A percentile compares a stretch with the other conserved stretches of the same genome.
phyloP scores from a whole-genome alignment of 2,797 vertebrate species.

The Lutjanus campechanus region DNA sequence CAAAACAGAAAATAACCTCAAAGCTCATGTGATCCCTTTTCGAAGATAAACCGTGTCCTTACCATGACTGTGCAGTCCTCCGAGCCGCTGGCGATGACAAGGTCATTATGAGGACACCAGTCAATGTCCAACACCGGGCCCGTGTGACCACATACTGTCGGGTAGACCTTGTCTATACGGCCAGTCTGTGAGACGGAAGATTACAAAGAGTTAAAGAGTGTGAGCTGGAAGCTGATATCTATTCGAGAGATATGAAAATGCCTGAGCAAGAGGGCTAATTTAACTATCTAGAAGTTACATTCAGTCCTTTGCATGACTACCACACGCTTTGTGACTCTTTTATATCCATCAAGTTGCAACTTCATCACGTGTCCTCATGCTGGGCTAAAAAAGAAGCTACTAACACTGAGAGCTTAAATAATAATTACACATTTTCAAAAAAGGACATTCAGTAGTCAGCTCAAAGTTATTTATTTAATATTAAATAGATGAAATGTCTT shows the following conservation, averaged over 20 bases:
- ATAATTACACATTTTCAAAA: background rate
- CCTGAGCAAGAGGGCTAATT: background rate
- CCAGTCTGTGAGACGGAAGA: conserved; percentile 87
- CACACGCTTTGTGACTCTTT: background rate
- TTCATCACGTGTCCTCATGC: background rate
- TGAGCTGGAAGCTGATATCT: conserved; percentile 8
- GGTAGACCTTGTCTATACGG: conserved; percentile 97
- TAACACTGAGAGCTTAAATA: background rate
- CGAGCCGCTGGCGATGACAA: conserved; percentile 95
- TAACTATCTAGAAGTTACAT: background rate
- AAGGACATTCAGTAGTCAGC: background rate
- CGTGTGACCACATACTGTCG: conserved; percentile 97
- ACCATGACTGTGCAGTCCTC: conserved; percentile 99
- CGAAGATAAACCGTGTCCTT: conserved; percentile 28
- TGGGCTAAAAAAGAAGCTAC: background rate
- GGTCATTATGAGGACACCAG: conserved; percentile 98
- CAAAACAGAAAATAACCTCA: background rate
- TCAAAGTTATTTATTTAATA: too few species aligned
- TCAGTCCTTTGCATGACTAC: background rate
- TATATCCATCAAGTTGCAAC: background rate
- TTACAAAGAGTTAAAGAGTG: conserved; percentile 21
- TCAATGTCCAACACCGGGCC: conserved; percentile 97
- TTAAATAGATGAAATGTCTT: too few species aligned
- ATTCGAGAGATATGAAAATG: conserved; percentile 44
- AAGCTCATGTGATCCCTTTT: background rate